A percentile compares a stretch with the other conserved stretches of the same genome.
phyloP scores from a whole-genome alignment of 2,113 vertebrate genomes.

The Uria lomvia region DNA sequence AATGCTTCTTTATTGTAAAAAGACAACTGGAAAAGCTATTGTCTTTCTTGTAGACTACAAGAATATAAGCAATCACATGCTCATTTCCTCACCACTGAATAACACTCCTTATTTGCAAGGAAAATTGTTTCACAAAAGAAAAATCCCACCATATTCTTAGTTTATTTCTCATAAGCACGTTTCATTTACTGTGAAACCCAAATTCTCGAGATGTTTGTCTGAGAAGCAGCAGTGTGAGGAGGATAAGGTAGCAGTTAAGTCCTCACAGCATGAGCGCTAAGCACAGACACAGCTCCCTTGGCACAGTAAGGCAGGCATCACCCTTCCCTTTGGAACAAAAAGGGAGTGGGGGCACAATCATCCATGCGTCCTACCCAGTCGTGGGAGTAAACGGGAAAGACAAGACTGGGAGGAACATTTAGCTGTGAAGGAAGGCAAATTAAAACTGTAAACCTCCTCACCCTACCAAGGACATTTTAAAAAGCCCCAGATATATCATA shows the following conservation, averaged over 20 bases:
- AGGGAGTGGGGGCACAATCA: not conserved
- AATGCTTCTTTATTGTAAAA: not conserved
- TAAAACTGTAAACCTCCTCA: not conserved
- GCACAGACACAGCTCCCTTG: not conserved
- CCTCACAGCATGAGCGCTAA: not conserved
- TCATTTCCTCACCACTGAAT: not conserved
- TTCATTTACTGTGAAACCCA: not conserved
- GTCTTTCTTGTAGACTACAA: not conserved
- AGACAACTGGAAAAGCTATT: not conserved
- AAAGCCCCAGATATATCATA: not conserved
- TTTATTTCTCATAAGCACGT: not conserved
- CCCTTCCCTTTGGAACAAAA: not conserved
- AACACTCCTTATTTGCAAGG: not conserved
- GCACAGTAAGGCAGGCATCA: not conserved
- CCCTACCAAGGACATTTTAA: not conserved
- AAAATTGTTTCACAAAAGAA: not conserved
- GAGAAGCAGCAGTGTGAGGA: not conserved
- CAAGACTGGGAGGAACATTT: not conserved
- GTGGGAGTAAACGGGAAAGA: constrained; percentile 3
- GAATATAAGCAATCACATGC: not conserved
- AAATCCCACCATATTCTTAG: not conserved
- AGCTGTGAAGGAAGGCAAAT: not conserved
- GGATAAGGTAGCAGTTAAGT: not conserved
- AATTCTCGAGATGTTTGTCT: not conserved
- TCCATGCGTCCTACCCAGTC: not conserved